These are phyloP conservation scores for Nerophis lumbriciformis DNA, from an alignment of 2,113 vertebrate genomes.

Conservation along the genomic window DNA sequence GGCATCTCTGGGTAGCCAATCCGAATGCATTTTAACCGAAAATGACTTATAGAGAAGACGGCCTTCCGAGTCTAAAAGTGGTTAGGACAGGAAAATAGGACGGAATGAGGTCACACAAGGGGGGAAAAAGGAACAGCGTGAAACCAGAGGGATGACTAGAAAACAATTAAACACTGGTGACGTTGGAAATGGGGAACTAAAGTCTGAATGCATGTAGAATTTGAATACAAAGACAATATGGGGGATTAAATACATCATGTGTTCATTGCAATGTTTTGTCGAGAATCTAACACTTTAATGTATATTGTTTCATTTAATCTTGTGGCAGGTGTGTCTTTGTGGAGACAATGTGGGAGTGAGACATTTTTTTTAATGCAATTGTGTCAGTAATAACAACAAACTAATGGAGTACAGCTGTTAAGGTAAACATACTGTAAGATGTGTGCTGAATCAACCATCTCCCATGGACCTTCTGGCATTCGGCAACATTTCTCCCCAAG, in stretches of 20 bases:
- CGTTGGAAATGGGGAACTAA: not conserved
- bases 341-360: not conserved
- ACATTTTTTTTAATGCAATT: not conserved
- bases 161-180: conserved; percentile 9
- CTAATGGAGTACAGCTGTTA: conserved; percentile 1
- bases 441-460: not conserved
- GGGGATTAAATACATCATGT: not conserved
- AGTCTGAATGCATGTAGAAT: not conserved
- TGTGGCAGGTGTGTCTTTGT: not conserved
- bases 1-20: conserved; percentile 55
- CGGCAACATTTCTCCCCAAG: conserved; percentile 16
- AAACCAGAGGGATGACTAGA: conserved; percentile 17
- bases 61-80: conserved; percentile 53
- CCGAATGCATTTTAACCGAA: conserved; percentile 64
- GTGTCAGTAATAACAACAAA: conserved; percentile 5
- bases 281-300: not conserved
- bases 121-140: conserved; percentile 17
- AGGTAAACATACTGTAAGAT: not conserved
- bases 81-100: conserved; percentile 36
- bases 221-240: not conserved
- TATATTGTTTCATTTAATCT: not conserved
- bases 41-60: conserved; percentile 69
- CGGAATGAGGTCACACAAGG: conserved; percentile 29
- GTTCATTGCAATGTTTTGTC: not conserved
- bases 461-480: conserved; percentile 15